Percentiles rank a stretch among this genome's conserved stretches.
Conservation (phyloP, 2,113 vertebrate genomes). For the Ceyx cyanopectus region DNA sequence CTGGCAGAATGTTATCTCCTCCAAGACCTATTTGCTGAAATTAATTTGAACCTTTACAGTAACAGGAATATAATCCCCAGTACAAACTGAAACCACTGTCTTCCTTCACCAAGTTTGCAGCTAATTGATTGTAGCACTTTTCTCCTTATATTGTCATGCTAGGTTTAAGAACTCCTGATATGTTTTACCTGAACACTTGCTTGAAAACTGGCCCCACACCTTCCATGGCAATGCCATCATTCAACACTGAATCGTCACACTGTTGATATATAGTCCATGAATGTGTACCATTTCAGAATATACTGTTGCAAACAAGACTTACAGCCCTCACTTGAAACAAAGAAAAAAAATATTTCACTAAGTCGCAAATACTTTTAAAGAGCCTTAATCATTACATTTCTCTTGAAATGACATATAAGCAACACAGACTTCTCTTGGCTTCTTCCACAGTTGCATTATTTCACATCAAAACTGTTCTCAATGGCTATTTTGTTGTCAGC, state of each 20-base stretch:
- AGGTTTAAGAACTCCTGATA: not conserved
- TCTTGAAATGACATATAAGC: too few species aligned
- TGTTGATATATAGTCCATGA: not conserved
- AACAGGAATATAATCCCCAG: not conserved
- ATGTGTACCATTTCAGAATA: not conserved
- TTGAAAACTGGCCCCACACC: not conserved
- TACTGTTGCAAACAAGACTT: not conserved
- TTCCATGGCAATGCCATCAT: not conserved
- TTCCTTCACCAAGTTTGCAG: not conserved
- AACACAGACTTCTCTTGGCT: not conserved
- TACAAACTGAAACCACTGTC: not conserved
- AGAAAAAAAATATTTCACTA: not conserved
- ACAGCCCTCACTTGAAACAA: not conserved
- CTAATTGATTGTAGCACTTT: not conserved
- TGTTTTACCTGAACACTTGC: not conserved
- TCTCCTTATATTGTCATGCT: rapidly evolving
- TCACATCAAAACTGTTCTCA: too few species aligned
- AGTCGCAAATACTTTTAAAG: not conserved
- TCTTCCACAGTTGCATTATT: too few species aligned
- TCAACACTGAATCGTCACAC: not conserved
- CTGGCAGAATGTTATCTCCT: not conserved
- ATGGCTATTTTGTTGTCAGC: too few species aligned
- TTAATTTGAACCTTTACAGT: not conserved
- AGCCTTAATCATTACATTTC: not conserved
- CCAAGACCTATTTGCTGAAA: not conserved